These are phyloP conservation scores for Melanostigma gelatinosum DNA, from an alignment of 2,113 vertebrate genomes.

Conservation along the genomic window DNA sequence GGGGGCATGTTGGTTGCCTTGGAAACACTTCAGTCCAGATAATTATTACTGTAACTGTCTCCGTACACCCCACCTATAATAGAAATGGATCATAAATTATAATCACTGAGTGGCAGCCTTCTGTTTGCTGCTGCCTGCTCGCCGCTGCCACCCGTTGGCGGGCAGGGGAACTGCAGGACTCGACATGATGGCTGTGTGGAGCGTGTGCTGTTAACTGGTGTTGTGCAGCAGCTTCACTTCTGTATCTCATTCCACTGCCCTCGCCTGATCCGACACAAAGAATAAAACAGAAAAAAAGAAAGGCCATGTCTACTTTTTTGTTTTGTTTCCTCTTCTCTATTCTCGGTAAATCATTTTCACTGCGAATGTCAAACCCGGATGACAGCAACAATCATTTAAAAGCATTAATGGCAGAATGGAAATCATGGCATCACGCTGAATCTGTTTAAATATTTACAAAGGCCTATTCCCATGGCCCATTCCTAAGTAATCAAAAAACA, in stretches of 20 bases:
- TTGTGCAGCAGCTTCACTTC: slow-evolving; percentile 10
- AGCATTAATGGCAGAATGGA: slow-evolving; percentile 80
- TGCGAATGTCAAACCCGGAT: slow-evolving; percentile 73
- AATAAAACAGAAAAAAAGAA: not conserved
- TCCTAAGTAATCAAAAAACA: slow-evolving; percentile 88
- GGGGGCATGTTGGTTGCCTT: slow-evolving; percentile 87
- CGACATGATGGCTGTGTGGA: not conserved
- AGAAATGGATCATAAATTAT: slow-evolving; percentile 98
- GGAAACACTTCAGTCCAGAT: slow-evolving; percentile 97
- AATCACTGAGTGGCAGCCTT: slow-evolving; percentile 92
- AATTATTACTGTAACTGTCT: slow-evolving; percentile 99
- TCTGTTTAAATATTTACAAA: slow-evolving; percentile 87
- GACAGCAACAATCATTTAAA: slow-evolving; percentile 80
- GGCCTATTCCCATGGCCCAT: slow-evolving; percentile 83
- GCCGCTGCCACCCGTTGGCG: slow-evolving; percentile 88
- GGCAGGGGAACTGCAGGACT: slow-evolving; percentile 23
- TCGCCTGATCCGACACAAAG: slow-evolving; percentile 54
- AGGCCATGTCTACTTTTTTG: slow-evolving; percentile 2
- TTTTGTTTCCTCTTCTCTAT: slow-evolving; percentile 26
- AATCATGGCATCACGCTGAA: slow-evolving; percentile 81
- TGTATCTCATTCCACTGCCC: slow-evolving; percentile 38
- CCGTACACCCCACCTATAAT: slow-evolving; percentile 99
- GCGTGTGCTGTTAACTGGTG: slow-evolving; percentile 10
- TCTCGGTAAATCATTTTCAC: slow-evolving; percentile 67
- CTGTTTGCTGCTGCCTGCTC: slow-evolving; percentile 82